Evolutionary conservation across 2,113 vertebrate species (phyloP), one percentile per base, ranked within the genome.

Genomic region (Oryzias woworae): DNA sequence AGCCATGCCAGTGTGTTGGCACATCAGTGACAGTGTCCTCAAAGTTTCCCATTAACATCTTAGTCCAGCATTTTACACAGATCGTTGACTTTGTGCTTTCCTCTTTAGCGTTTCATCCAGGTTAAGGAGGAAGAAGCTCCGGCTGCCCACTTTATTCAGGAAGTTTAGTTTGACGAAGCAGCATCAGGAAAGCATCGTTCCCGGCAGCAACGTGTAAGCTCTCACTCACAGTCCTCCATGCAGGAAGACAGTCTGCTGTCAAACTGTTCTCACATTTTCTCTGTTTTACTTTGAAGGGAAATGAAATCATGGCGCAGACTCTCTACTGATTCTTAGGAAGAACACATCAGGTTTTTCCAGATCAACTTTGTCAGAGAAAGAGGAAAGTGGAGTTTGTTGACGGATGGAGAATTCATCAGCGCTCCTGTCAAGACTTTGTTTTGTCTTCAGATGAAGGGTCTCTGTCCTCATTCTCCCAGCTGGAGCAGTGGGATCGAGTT

Each of bases 261-360:
- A 58, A 12, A 53, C 17, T 17, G 16, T 20, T 6, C n/a, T 51
- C 5, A 71, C 53, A 4, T 43, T 64, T 43, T 31, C 73, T 52
- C 0, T 59, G 8, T 51, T 3, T n/a, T n/a, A 43, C 58, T 58
- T 36, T 41, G 15, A 81, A 92, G 91, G 72, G 85, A 87, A 63
- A 89, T 89, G 52, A 92, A 87, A 79, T 91, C 87, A 1, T 92
- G 91, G 91, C 86, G 91, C 63, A 74, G 82, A 24, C 82, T 92
- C 28, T 61, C 83, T 14, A 26, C 81, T 10, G 90, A 83, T 0
- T 82, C 7, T 91, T 72, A 76, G 59, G 15, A 14, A 20, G 31
- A 17, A 1, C 12, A 3, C 67, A 41, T 77, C 59, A 73, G 63
- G 70, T 66, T 17, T 7, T 24, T 44, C 28, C 22, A 48, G 14